A percentile compares a stretch with the other conserved stretches of the same genome.
These are phyloP conservation scores for Hetaerina americana DNA, from an alignment of 1,140 invertebrate species.

Conservation along the genomic window DNA sequence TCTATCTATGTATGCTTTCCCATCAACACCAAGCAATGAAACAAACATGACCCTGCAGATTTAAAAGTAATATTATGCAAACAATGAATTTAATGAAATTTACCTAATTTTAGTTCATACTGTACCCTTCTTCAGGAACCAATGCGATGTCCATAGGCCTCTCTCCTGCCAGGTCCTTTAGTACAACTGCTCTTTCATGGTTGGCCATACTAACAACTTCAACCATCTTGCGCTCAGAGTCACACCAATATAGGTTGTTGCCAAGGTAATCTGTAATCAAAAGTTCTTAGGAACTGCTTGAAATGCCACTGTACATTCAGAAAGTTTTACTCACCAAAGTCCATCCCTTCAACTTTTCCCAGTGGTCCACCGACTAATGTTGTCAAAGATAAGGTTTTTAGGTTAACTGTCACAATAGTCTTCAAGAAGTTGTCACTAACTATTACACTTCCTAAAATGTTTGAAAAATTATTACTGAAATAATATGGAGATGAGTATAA, in stretches of 20 bases:
- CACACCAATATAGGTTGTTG: slow-evolving; percentile 51
- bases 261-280: slow-evolving; percentile 40
- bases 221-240: slow-evolving; percentile 38
- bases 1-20: slow-evolving; percentile 39
- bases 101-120: slow-evolving; percentile 1
- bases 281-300: background rate
- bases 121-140: slow-evolving; percentile 46
- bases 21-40: slow-evolving; percentile 31
- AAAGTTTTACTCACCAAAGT: slow-evolving; percentile 37
- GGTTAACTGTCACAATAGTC: slow-evolving; percentile 11
- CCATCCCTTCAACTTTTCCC: slow-evolving; percentile 42
- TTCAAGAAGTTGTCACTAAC: slow-evolving; percentile 24
- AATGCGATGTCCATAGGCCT: slow-evolving; percentile 44
- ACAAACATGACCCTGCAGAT: slow-evolving; percentile 47
- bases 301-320: background rate
- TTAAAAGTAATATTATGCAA: slow-evolving; percentile 10
- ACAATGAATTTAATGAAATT: background rate
- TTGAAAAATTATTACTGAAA: slow-evolving; percentile 14
- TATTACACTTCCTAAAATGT: slow-evolving; percentile 19
- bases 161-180: slow-evolving; percentile 36
- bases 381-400: slow-evolving; percentile 16
- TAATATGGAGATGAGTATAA: background rate
- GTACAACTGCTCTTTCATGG: slow-evolving; percentile 35
- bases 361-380: slow-evolving; percentile 31
- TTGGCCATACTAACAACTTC: slow-evolving; percentile 42